Evolutionary conservation across 2,113 vertebrate species (phyloP).

Genomic region (Hippoglossus stenolepis): DNA sequence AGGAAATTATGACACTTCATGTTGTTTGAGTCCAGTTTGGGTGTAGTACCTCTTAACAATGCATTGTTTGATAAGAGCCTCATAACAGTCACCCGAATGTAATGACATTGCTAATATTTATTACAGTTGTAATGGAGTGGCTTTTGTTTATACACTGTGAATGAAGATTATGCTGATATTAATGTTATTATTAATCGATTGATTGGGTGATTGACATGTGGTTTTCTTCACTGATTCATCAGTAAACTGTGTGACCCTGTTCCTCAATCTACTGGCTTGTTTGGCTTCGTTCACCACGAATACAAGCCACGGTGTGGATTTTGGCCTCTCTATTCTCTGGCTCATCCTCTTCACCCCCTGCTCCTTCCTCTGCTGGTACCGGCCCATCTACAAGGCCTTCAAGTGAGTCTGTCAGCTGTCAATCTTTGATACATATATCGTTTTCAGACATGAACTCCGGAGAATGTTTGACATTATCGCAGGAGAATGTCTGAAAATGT

Average conservation of each 20-base stretch:
- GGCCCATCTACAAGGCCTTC: slow-evolving; percentile 98
- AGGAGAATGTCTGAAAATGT: no score
- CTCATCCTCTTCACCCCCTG: slow-evolving; percentile 93
- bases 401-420: slow-evolving; percentile 81
- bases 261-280: slow-evolving; percentile 95
- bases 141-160: no score
- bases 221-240: background rate
- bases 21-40: no score
- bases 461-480: background rate
- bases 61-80: no score
- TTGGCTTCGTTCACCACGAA: slow-evolving; percentile 87
- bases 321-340: slow-evolving; percentile 95
- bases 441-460: background rate
- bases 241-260: slow-evolving; percentile 91
- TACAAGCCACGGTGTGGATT: slow-evolving; percentile 80
- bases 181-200: background rate
- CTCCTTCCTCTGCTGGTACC: slow-evolving; percentile 98
- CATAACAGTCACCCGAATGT: no score
- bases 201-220: background rate
- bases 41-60: no score
- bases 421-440: background rate
- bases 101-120: no score
- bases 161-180: no score
- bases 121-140: no score
- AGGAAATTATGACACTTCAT: no score